A percentile compares a stretch with the other conserved stretches of the same genome.
Evolutionary conservation across 1,140 invertebrate genomes (phyloP).

Genomic region (Metaphire vulgaris): DNA sequence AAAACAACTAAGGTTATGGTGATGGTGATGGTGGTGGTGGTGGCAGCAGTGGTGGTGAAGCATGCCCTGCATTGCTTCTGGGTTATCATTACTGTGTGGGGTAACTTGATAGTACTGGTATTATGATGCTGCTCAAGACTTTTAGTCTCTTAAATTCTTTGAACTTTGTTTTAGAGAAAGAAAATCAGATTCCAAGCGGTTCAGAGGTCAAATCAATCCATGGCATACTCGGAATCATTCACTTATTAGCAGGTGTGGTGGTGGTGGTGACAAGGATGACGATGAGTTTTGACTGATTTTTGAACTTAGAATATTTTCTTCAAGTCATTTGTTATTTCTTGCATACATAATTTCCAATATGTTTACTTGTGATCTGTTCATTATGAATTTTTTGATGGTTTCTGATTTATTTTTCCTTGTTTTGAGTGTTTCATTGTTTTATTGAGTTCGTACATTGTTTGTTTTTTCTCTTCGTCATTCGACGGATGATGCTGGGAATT

Average conservation of each 20-base stretch:
- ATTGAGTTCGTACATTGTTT: neutral
- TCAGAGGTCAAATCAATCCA: constrained; percentile 68
- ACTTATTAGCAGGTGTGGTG: constrained; percentile 62
- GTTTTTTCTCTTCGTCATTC: neutral
- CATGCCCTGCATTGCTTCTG: neutral
- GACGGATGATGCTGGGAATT: constrained; percentile 3
- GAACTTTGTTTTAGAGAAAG: constrained; percentile 27
- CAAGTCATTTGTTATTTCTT: neutral
- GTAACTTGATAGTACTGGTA: neutral
- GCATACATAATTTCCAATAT: constrained; percentile 2
- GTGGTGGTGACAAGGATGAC: too few species aligned
- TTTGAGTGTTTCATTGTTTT: constrained; percentile 1
- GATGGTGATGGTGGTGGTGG: neutral
- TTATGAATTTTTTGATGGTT: neutral
- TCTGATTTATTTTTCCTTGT: neutral
- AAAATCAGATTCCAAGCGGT: constrained; percentile 55
- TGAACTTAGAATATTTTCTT: neutral
- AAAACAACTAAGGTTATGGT: neutral
- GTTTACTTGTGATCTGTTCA: neutral
- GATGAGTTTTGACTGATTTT: neutral
- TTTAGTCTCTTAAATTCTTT: neutral
- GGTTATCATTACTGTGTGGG: neutral
- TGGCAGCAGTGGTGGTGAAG: neutral
- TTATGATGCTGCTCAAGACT: neutral
- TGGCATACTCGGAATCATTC: constrained; percentile 80